Base-by-base conservation (phyloP, 2,888 invertebrate species). In the Stenurella melanura region DNA sequence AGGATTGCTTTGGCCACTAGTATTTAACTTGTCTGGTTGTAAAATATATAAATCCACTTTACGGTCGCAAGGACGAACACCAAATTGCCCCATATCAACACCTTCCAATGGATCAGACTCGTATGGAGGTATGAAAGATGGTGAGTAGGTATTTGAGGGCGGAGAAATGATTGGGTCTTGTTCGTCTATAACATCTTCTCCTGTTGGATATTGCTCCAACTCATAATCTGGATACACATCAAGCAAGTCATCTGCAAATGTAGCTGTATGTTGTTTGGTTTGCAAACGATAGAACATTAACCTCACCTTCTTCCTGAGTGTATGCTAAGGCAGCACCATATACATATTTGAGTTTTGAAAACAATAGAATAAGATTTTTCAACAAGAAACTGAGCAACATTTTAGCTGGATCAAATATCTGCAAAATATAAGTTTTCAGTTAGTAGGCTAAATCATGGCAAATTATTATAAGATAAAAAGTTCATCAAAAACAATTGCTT, bases 41-140 rank as follows among this genome's bases (percentile, higher is more conserved):
- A 96, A 89, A 76, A 95, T 94, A 89, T 96, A 97, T 42, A 97
- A 92, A 88, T 97, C 96, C 0, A 96, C 96, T 88, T 95, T 95
- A 83, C 96, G 94, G 89, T 97, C 97, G 87, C 97, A 97, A 0
- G 96, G 94, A 42, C 96, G 91, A 34, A 95, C 93, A 38, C 93
- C 93, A 58, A 92, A 89, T 77, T 88, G 87, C 38, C 87, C 88
- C 81, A 89, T 82, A 77, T 89, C 86, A 74, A 90, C 84, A 78
- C 90, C 86, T 88, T 90, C 87, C 87, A 89, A 66, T 76, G 89
- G 84, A 87, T 89, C 86, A 81, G 89, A 83, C 86, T 89, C 85
- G 85, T 90, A 83, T 72, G 90, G 85, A 81, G 90, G 86, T 76
- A 87, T 77, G 76, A 89, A 87, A 68, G 87, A 87, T 19, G 87